phyloP scores from a whole-genome alignment of 2,113 vertebrate species.

The Cryptomyrus ogoouensis region DNA sequence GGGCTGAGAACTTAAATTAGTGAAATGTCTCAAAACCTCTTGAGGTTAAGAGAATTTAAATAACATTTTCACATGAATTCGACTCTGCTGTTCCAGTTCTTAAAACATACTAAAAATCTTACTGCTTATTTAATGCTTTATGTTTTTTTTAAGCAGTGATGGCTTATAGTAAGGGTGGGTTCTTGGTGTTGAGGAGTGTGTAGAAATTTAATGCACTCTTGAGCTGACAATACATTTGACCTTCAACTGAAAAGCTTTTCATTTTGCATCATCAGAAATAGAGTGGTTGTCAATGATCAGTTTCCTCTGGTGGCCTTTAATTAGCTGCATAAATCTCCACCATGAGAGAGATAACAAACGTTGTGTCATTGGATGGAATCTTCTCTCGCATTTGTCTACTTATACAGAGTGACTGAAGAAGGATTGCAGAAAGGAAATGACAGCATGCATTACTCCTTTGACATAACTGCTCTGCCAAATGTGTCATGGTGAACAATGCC shows the following conservation, averaged over 20 bases:
- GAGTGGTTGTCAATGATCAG: slow-evolving; percentile 91
- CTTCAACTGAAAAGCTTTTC: slow-evolving; percentile 58
- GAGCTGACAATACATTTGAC: slow-evolving; percentile 55
- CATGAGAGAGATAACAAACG: slow-evolving; percentile 93
- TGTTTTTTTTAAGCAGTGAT: not conserved
- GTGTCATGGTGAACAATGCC: slow-evolving; percentile 99
- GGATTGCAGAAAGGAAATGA: slow-evolving; percentile 99
- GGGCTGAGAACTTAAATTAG: not conserved
- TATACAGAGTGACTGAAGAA: slow-evolving; percentile 99
- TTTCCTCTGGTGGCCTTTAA: slow-evolving; percentile 99
- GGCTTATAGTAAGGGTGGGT: not conserved
- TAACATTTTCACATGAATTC: not conserved
- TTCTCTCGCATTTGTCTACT: slow-evolving; percentile 99
- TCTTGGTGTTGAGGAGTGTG: not conserved
- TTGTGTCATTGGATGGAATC: slow-evolving; percentile 99
- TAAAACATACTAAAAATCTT: not conserved
- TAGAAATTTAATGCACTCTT: slow-evolving; percentile 10
- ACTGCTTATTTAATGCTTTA: not conserved
- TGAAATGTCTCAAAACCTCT: not conserved
- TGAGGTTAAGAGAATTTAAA: not conserved
- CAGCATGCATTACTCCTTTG: slow-evolving; percentile 48
- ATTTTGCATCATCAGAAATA: slow-evolving; percentile 75
- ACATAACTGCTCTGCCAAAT: slow-evolving; percentile 98
- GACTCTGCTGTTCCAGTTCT: not conserved
- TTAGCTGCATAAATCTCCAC: slow-evolving; percentile 99